Base-by-base conservation (phyloP, 1,140 invertebrate genomes). In the Chrysoperla carnea region DNA sequence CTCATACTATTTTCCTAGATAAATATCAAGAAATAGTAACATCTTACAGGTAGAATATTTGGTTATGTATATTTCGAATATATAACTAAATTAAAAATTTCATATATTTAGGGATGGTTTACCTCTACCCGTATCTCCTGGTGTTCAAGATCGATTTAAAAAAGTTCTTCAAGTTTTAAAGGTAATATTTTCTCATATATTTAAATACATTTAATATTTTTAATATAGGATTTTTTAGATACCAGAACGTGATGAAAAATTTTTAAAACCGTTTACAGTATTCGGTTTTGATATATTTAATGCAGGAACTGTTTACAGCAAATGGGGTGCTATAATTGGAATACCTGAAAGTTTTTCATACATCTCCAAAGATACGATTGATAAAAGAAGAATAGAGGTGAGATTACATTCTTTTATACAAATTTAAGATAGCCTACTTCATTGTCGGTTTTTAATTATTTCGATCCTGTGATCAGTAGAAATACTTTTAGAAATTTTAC, bases 321-420 rank as follows among this genome's bases (percentile, higher is more conserved):
- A 48, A n/a, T 64, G 50, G 48, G 78, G 78, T 9, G 64, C 59
- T 4, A 59, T 68, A 27, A 51, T 84, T 40, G 81, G 81, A 6
- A 59, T 83, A 15, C 81, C 81, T 4, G 51, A 60, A 1, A 74
- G 72, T 52, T 83, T 72, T 52, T 52, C 50, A 1, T 81, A 76
- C 48, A 50, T 49, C 14, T 50, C 54, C 14, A 17, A 50, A 6
- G 42, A 51, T 0, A 61, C 68, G 13, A 55, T 79, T 6, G 63
- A 76, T 38, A 60, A 55, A 36, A 43, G 53, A 1, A 58, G 67
- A n/a, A 67, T 78, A 23, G 54, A 58, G 38, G 65, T 78, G 45
- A 57, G 51, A n/a, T 50, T 45, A 13, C 36, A 9, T 36, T 46
- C 5, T 38, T 42, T 45, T 23, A 13, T 6, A 9, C n/a, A 9